Percentiles rank a stretch among this genome's conserved stretches.
These are phyloP conservation scores for Philopotamus ludificatus DNA, from an alignment of 1,140 invertebrate species.

Conservation along the genomic window DNA sequence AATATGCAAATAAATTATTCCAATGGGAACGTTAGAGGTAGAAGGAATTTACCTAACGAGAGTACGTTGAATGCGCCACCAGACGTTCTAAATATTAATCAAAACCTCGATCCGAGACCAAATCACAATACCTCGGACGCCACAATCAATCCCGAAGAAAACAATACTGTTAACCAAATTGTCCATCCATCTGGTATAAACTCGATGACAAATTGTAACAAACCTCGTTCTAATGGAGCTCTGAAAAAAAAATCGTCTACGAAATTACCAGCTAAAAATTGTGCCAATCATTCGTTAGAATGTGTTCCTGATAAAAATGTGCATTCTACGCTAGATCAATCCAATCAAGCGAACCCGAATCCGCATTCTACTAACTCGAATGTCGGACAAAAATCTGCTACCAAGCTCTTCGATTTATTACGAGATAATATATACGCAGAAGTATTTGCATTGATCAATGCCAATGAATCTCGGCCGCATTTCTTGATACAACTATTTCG, in stretches of 20 bases:
- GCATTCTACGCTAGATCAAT: too few species aligned
- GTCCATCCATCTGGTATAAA: slow-evolving; percentile 50
- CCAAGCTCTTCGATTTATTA: slow-evolving; percentile 64
- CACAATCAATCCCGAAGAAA: slow-evolving; percentile 35
- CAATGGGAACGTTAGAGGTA: slow-evolving; percentile 37
- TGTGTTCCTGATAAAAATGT: slow-evolving; percentile 50
- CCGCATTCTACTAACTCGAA: slow-evolving; percentile 49
- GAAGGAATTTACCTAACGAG: slow-evolving; percentile 49
- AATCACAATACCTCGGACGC: slow-evolving; percentile 28
- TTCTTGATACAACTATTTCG: slow-evolving; percentile 66
- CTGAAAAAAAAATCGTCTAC: slow-evolving; percentile 51
- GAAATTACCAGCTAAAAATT: slow-evolving; percentile 52
- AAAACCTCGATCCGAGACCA: slow-evolving; percentile 45
- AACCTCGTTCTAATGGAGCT: slow-evolving; percentile 40
- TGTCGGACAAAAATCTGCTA: slow-evolving; percentile 51
- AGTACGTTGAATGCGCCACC: slow-evolving; percentile 52
- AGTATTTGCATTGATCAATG: slow-evolving; percentile 67
- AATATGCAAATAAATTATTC: slow-evolving; percentile 38
- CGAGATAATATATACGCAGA: slow-evolving; percentile 69
- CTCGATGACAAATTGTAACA: slow-evolving; percentile 50
- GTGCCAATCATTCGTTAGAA: slow-evolving; percentile 46
- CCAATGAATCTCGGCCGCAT: slow-evolving; percentile 67
- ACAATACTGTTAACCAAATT: slow-evolving; percentile 40
- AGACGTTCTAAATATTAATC: slow-evolving; percentile 57
- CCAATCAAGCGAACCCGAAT: slow-evolving; percentile 50